Conservation (phyloP, 2,888 invertebrate species). For the Limnephilus marmoratus region DNA sequence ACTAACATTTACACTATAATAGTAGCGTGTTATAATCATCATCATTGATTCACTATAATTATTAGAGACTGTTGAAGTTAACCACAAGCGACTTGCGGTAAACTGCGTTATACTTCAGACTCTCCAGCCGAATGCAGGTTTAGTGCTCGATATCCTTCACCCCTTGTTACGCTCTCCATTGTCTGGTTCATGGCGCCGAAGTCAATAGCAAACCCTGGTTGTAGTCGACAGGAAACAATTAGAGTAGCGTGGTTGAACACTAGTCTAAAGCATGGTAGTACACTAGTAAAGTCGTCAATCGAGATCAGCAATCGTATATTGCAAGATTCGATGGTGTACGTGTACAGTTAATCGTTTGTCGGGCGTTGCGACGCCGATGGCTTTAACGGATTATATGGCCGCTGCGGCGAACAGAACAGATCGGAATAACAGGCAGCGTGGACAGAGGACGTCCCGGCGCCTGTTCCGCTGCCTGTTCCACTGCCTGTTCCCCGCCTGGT, state of each 20-base stretch:
- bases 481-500: not conserved
- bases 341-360: not conserved
- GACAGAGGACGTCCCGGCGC: conserved; percentile 16
- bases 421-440: conserved; percentile 19
- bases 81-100: not conserved
- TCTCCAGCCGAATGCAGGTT: not conserved
- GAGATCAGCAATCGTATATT: not conserved
- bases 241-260: not conserved
- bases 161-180: not conserved
- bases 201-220: not conserved
- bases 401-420: conserved; percentile 29
- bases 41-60: too few relatives aligned
- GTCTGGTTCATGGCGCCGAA: not conserved
- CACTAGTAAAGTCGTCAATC: not conserved
- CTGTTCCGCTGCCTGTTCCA: not conserved
- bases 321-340: conserved; percentile 20
- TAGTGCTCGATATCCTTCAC: not conserved
- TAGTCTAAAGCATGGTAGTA: not conserved
- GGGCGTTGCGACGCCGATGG: conserved; percentile 6
- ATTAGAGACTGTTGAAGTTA: too few relatives aligned
- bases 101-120: not conserved
- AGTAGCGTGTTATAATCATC: too few relatives aligned
- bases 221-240: not conserved
- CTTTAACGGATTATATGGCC: conserved; percentile 51
- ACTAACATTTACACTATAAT: too few relatives aligned